These are phyloP conservation scores for Melipona bicolor DNA, from an alignment of 2,888 invertebrate genomes.

Conservation along the genomic window DNA sequence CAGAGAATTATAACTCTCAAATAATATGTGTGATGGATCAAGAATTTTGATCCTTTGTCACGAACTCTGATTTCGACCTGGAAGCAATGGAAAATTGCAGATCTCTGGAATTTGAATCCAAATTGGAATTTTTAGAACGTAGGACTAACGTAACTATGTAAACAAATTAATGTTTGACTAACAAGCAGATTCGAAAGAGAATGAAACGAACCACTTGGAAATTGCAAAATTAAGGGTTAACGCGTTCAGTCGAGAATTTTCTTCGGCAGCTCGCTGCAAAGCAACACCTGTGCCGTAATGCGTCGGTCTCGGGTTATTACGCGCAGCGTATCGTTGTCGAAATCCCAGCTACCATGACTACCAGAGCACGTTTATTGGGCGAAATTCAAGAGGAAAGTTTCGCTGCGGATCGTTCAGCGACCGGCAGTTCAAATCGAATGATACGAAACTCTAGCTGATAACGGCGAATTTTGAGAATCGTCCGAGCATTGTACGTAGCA, in stretches of 20 bases:
- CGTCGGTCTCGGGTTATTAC: slow-evolving; percentile 44
- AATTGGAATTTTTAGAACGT: too few species aligned
- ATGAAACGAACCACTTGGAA: too few species aligned
- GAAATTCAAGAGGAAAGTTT: slow-evolving; percentile 44
- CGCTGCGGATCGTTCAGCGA: slow-evolving; percentile 10
- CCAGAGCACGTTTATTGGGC: slow-evolving; percentile 20
- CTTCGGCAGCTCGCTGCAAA: slow-evolving; percentile 31
- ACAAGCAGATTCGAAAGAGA: too few species aligned
- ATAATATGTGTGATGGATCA: too few species aligned
- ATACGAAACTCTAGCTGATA: slow-evolving; percentile 30
- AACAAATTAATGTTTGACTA: too few species aligned
- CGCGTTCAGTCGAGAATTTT: slow-evolving; percentile 39
- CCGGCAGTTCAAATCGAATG: slow-evolving; percentile 18
- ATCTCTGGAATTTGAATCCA: too few species aligned
- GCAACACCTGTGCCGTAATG: slow-evolving; percentile 44
- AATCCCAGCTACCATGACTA: slow-evolving; percentile 20
- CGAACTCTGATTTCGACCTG: too few species aligned
- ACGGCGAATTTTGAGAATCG: slow-evolving; percentile 36
- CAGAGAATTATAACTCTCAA: slow-evolving; percentile 11
- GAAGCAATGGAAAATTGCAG: too few species aligned
- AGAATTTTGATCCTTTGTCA: too few species aligned
- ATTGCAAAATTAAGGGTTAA: too few species aligned
- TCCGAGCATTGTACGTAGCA: not conserved
- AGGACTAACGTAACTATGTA: too few species aligned
- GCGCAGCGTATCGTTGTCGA: slow-evolving; percentile 19